Base-by-base conservation (phyloP, 1,140 invertebrate genomes). In the Eumeta japonica region DNA sequence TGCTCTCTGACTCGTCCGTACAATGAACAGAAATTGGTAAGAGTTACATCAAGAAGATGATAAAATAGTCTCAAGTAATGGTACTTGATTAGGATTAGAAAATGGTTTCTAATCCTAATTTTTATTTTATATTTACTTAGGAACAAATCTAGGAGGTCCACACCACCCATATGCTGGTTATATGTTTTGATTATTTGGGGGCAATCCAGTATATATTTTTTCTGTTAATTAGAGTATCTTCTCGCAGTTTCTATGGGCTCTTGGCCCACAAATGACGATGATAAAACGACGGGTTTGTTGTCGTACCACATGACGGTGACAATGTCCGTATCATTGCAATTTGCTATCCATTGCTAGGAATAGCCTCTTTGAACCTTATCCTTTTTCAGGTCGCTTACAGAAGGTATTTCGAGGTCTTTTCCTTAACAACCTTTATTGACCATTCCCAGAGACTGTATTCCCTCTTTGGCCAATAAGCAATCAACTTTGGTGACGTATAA, bases 131-230 rank as follows among this genome's bases (percentile, higher is more conserved):
- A 41, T 34, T 40, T 41, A 10, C 45, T 41, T n/a, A n/a, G n/a
- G n/a, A n/a, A n/a, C n/a, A n/a, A n/a, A n/a, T n/a, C n/a, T n/a
- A n/a, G n/a, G 10, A 49, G 31, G 18, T 43, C 40, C 9, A 43
- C 35, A 31, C 40, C 44, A 13, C 44, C 43, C 43, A 49, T 50
- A 39, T 50, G 41, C 31, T 39, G 37, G 37, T 46, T 46, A 44
- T 46, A 49, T 18, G 11, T 36, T 45, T 45, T 49, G 1, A 45
- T 41, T 43, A 48, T 41, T 37, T 45, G n/a, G 11, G 47, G 43
- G 16, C 43, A 50, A 38, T 50, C 37, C n/a, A 49, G 33, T 32
- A 48, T 39, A 31, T 40, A 38, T 24, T 39, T 48, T 11, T 43
- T 44, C 39, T 40, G 32, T 43, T 44, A 43, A 16, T 44, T 41